A percentile compares a stretch with the other conserved stretches of the same genome.
Evolutionary conservation across 92 coral and sea anemone genomes (phyloP).

Genomic region (Porites evermanni): DNA sequence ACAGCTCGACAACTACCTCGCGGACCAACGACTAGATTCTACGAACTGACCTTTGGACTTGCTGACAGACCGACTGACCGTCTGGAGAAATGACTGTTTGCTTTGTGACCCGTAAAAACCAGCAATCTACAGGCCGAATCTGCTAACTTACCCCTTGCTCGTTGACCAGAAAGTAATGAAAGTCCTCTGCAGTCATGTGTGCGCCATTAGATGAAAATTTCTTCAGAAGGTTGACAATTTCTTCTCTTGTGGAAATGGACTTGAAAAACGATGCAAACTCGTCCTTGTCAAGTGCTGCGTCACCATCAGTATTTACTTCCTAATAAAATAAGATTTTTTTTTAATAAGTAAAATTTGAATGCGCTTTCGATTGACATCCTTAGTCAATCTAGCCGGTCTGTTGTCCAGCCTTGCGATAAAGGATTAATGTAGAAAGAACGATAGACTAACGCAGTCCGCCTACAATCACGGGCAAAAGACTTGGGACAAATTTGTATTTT

Average conservation of each 20-base stretch:
- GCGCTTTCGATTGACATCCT: no score
- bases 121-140: neutral
- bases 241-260: slow-evolving; percentile 81
- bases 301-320: slow-evolving; percentile 91
- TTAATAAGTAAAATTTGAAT: no score
- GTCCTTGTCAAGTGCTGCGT: slow-evolving; percentile 79
- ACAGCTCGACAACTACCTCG: neutral
- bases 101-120: neutral
- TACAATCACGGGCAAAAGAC: no score
- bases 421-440: no score
- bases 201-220: slow-evolving; percentile 66
- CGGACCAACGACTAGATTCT: neutral
- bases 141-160: slow-evolving; percentile 76
- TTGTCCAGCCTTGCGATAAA: no score
- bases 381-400: no score
- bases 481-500: no score
- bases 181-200: slow-evolving; percentile 75
- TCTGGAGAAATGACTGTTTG: neutral
- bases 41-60: neutral
- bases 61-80: neutral
- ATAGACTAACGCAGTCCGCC: no score
- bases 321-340: slow-evolving; percentile 14
- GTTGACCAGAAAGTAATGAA: slow-evolving; percentile 63
- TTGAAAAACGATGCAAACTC: slow-evolving; percentile 93
- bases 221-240: slow-evolving; percentile 78